Conservation (phyloP, 2,888 invertebrate species). For the Tenthredo amoena region DNA sequence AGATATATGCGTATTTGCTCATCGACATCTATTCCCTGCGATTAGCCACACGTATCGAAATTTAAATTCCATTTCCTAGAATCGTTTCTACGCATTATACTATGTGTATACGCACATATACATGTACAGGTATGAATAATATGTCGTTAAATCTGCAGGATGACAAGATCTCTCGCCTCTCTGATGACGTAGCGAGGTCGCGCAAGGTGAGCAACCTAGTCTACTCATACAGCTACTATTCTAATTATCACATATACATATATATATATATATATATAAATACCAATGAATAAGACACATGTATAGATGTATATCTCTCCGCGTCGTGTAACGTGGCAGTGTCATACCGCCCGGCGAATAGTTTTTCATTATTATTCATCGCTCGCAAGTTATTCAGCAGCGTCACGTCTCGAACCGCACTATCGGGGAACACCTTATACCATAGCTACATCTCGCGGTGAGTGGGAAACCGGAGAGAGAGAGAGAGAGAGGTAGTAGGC, state of each 20-base stretch:
- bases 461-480: background rate
- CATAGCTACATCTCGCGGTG: background rate
- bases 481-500: background rate
- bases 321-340: background rate
- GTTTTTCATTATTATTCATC: constrained; percentile 13
- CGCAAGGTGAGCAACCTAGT: constrained; percentile 37
- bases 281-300: no score
- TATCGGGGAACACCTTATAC: constrained; percentile 13
- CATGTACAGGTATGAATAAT: background rate
- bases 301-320: background rate
- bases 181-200: constrained; percentile 35
- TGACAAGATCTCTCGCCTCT: constrained; percentile 9
- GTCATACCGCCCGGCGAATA: background rate
- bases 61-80: constrained; percentile 8
- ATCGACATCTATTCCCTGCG: background rate
- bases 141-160: background rate
- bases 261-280: no score
- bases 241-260: background rate
- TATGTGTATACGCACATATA: background rate
- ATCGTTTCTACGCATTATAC: background rate
- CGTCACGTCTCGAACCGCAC: background rate
- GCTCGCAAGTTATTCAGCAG: background rate
- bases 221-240: background rate
- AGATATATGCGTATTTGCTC: constrained; percentile 10
- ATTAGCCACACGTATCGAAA: background rate